Evolutionary conservation across 2,113 vertebrate genomes (phyloP).

Genomic region (Dasyprocta punctata): DNA sequence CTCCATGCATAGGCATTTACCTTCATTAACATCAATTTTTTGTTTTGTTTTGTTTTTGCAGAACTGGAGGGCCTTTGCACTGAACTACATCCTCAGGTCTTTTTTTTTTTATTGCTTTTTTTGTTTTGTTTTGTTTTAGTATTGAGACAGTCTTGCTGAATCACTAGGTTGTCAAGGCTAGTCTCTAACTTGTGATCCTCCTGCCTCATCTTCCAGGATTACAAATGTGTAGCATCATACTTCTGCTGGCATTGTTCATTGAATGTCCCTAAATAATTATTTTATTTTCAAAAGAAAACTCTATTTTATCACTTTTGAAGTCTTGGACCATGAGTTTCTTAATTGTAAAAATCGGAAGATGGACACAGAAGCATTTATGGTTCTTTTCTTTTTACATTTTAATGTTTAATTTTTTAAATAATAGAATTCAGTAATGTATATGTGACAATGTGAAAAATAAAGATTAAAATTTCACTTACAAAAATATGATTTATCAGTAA

Average conservation of each 20-base stretch:
- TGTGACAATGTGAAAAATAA: background rate
- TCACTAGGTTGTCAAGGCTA: background rate
- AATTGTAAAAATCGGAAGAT: background rate
- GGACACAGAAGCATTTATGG: background rate
- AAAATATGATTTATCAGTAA: background rate
- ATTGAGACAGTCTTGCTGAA: background rate
- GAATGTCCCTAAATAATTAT: background rate
- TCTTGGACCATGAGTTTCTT: background rate
- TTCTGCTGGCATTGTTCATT: background rate
- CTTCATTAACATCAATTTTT: background rate
- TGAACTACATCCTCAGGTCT: background rate
- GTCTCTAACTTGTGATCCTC: background rate
- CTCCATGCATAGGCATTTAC: background rate
- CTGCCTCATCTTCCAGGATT: background rate
- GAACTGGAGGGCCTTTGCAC: background rate
- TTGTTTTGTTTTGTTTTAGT: background rate
- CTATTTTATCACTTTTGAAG: background rate
- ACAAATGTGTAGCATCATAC: background rate
- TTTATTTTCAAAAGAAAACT: background rate
- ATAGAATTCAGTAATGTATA: background rate
- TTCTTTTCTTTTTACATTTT: background rate
- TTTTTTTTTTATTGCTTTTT: background rate
- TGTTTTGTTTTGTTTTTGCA: background rate
- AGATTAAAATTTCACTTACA: background rate
- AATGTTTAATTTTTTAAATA: background rate